Conservation (phyloP, 2,797 vertebrate species). For the Margarornis squamiger region DNA sequence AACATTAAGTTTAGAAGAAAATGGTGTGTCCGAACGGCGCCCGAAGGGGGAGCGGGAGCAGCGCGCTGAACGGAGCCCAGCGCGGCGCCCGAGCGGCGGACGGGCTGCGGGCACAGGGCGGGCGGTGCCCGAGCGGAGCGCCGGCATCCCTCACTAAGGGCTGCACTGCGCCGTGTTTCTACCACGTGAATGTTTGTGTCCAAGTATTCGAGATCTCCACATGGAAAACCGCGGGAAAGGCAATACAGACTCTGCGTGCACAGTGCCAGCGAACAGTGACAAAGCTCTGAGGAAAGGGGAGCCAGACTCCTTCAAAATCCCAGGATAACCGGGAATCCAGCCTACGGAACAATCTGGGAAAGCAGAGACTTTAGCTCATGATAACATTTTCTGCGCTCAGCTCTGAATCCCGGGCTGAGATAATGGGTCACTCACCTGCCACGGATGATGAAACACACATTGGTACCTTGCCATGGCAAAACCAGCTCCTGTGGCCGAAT, state of each 20-base stretch:
- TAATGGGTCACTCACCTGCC: background rate
- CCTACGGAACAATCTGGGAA: fast-evolving
- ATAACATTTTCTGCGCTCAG: background rate
- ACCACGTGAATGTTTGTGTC: background rate
- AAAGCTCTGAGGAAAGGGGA: background rate
- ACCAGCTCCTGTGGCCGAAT: background rate
- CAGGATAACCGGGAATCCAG: background rate
- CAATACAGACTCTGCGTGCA: background rate
- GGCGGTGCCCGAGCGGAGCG: no score
- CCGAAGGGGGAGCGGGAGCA: no score
- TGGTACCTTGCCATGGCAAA: fast-evolving
- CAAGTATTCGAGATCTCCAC: background rate
- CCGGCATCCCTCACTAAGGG: fast-evolving
- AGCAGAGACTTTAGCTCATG: background rate
- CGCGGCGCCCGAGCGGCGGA: no score
- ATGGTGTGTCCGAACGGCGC: no score
- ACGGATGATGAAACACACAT: fast-evolving
- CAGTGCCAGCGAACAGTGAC: background rate
- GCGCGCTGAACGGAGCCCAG: no score
- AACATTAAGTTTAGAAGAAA: no score
- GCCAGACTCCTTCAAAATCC: background rate
- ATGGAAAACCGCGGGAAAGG: background rate
- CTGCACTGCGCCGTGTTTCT: no score
- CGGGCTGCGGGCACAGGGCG: no score
- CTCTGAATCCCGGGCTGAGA: background rate